phyloP scores from a whole-genome alignment of 2,888 invertebrate genomes.

The Brenthis hecate region DNA sequence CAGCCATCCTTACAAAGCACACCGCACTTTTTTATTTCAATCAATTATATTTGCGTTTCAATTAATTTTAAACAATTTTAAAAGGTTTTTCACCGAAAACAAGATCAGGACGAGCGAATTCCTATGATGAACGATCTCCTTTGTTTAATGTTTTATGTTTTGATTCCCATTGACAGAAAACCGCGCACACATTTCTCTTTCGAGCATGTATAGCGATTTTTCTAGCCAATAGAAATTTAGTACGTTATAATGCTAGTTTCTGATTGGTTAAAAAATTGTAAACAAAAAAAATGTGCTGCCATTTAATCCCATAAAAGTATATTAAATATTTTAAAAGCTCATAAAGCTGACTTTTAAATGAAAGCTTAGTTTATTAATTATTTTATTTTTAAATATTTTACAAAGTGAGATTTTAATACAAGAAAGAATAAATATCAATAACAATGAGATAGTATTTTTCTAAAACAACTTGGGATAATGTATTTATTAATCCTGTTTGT shows the following conservation, averaged over 20 bases:
- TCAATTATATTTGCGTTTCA: background rate
- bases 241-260: slow-evolving; percentile 31
- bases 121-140: slow-evolving; percentile 39
- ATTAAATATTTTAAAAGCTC: background rate
- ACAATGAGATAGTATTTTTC: too few relatives aligned
- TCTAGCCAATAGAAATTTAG: slow-evolving; percentile 46
- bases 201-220: slow-evolving; percentile 29
- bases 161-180: slow-evolving; percentile 44
- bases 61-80: background rate
- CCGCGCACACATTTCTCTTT: slow-evolving; percentile 39
- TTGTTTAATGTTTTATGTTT: slow-evolving; percentile 72
- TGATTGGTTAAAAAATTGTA: slow-evolving; percentile 52
- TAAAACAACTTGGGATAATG: too few relatives aligned
- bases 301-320: slow-evolving; percentile 16
- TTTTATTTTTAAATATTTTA: too few relatives aligned
- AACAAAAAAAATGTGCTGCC: slow-evolving; percentile 49
- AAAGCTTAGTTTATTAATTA: background rate
- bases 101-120: slow-evolving; percentile 40
- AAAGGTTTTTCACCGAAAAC: slow-evolving; percentile 30
- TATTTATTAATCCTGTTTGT: too few relatives aligned
- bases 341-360: background rate
- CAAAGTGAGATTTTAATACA: too few relatives aligned
- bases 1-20: slow-evolving; percentile 60
- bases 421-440: too few relatives aligned
- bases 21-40: slow-evolving; percentile 1